Evolutionary conservation across 1,140 invertebrate species (phyloP).

Genomic region (Magallana ariakensis): DNA sequence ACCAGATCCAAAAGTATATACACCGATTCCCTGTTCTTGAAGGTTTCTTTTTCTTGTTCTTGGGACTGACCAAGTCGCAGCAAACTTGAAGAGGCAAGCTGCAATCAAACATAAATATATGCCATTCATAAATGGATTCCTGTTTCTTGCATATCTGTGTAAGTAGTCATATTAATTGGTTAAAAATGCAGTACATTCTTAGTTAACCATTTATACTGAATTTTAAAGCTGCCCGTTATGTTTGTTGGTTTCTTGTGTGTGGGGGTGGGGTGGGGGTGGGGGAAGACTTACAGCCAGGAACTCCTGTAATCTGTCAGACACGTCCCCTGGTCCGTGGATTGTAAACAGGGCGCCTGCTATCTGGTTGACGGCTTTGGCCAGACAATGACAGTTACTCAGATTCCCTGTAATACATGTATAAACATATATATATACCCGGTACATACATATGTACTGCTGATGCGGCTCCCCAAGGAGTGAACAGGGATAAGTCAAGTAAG

Average conservation of each 20-base stretch:
- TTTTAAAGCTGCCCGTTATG: too few species aligned
- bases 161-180: too few species aligned
- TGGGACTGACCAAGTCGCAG: constrained; percentile 90
- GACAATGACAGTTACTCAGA: constrained; percentile 98
- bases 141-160: too few species aligned
- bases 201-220: too few species aligned
- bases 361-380: constrained; percentile 95
- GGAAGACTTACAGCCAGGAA: constrained; percentile 89
- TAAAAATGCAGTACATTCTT: too few species aligned
- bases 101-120: constrained; percentile 53
- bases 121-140: too few species aligned
- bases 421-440: too few species aligned
- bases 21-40: constrained; percentile 95
- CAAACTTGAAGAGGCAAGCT: constrained; percentile 95
- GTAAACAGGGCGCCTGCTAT: constrained; percentile 97
- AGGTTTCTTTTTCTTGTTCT: constrained; percentile 96
- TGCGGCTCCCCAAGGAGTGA: too few species aligned
- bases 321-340: constrained; percentile 95
- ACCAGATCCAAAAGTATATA: constrained; percentile 94
- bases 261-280: too few species aligned
- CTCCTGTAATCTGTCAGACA: constrained; percentile 98
- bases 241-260: too few species aligned
- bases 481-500: too few species aligned
- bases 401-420: constrained; percentile 82
- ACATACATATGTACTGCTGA: too few species aligned